phyloP scores from a whole-genome alignment of 1,140 invertebrate species.

The Leptinotarsa texana region DNA sequence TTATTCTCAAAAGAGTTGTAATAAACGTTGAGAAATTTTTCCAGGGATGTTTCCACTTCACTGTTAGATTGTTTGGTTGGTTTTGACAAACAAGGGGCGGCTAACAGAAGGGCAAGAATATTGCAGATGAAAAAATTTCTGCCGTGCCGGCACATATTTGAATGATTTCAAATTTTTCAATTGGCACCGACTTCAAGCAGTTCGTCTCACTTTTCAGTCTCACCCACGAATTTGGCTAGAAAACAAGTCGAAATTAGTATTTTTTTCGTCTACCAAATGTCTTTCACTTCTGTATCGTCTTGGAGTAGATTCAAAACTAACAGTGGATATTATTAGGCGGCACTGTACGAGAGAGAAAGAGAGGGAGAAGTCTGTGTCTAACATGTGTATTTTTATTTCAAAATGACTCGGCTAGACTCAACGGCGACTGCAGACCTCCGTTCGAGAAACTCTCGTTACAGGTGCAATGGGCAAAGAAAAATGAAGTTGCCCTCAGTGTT shows the following conservation, averaged over 20 bases:
- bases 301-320: slow-evolving; percentile 21
- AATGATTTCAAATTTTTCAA: neutral
- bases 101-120: neutral
- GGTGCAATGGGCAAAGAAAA: slow-evolving; percentile 7
- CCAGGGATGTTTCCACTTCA: slow-evolving; percentile 9
- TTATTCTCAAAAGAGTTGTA: neutral
- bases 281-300: slow-evolving; percentile 13
- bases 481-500: neutral
- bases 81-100: neutral
- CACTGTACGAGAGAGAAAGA: slow-evolving; percentile 15
- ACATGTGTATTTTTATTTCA: slow-evolving; percentile 24
- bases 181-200: neutral
- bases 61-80: neutral
- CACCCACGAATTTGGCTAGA: neutral
- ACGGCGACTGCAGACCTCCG: slow-evolving; percentile 6
- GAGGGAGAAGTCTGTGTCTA: slow-evolving; percentile 14
- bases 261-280: neutral
- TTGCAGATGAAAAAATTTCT: neutral
- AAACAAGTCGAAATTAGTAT: neutral
- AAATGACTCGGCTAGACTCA: slow-evolving; percentile 18
- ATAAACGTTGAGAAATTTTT: slow-evolving; percentile 16
- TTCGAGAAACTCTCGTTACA: neutral
- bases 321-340: slow-evolving; percentile 21
- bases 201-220: slow-evolving; percentile 3
- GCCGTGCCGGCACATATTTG: slow-evolving; percentile 1